Evolutionary conservation across 2,888 invertebrate species (phyloP).

Genomic region (Agonum fuliginosum): DNA sequence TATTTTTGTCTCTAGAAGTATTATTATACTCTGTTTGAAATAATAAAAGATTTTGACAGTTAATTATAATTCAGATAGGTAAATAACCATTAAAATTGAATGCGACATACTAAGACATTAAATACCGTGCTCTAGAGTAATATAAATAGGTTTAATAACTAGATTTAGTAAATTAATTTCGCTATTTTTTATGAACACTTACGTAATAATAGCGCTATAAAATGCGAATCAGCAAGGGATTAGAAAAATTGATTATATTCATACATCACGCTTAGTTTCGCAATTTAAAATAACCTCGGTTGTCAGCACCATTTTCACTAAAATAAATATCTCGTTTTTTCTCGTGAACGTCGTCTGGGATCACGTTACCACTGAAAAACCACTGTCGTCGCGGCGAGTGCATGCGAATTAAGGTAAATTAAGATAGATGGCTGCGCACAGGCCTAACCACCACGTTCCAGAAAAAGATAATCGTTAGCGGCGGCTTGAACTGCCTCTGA

Average conservation of each 20-base stretch:
- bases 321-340: background rate
- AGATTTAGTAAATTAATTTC: no score
- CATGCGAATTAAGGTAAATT: constrained; percentile 49
- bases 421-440: constrained; percentile 12
- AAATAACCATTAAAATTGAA: no score
- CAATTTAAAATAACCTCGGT: background rate
- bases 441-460: background rate
- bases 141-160: no score
- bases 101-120: no score
- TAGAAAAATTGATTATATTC: background rate
- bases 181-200: no score
- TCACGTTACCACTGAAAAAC: background rate
- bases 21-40: no score
- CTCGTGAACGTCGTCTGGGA: background rate
- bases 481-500: no score
- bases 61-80: no score
- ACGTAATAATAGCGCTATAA: background rate
- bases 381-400: constrained; percentile 4
- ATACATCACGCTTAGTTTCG: constrained; percentile 12
- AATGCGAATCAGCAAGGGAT: background rate
- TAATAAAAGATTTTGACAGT: no score
- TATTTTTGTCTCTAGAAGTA: no score
- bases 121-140: no score
- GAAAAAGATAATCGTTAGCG: constrained; percentile 45
- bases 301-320: no score